These are phyloP conservation scores for Epinotia ramella DNA, from an alignment of 2,888 invertebrate species.

Conservation along the genomic window DNA sequence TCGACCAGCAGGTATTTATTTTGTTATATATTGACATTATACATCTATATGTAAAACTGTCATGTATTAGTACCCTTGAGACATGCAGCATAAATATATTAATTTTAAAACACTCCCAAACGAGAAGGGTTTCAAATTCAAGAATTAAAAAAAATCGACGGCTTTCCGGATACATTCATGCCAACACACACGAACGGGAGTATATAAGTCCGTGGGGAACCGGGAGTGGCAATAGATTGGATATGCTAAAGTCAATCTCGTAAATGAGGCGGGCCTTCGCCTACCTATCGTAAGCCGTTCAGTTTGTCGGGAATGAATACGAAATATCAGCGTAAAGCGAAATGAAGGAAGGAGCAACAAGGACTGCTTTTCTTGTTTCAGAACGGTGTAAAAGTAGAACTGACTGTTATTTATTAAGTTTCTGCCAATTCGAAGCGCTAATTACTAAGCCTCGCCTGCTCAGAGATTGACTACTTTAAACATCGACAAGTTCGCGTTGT, in stretches of 20 bases:
- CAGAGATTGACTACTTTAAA: constrained; percentile 58
- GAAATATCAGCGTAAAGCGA: constrained; percentile 38
- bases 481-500: constrained; percentile 43
- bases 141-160: constrained; percentile 7
- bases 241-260: constrained; percentile 45
- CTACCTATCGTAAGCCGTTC: constrained; percentile 39
- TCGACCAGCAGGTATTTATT: too few species aligned
- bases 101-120: neutral
- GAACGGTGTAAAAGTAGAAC: constrained; percentile 53
- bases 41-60: too few species aligned
- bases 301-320: constrained; percentile 41
- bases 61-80: too few species aligned
- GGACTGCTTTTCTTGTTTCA: constrained; percentile 31
- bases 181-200: constrained; percentile 25
- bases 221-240: constrained; percentile 45
- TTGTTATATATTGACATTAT: too few species aligned
- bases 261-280: constrained; percentile 39
- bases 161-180: constrained; percentile 35
- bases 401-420: constrained; percentile 63
- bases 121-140: neutral
- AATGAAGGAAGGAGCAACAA: constrained; percentile 43
- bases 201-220: constrained; percentile 37
- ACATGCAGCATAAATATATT: too few species aligned
- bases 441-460: constrained; percentile 61
- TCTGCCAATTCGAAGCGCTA: constrained; percentile 60